A percentile compares a stretch with the other conserved stretches of the same genome.
phyloP scores from a whole-genome alignment of 2,888 invertebrate genomes.

The Prosapia bicincta region DNA sequence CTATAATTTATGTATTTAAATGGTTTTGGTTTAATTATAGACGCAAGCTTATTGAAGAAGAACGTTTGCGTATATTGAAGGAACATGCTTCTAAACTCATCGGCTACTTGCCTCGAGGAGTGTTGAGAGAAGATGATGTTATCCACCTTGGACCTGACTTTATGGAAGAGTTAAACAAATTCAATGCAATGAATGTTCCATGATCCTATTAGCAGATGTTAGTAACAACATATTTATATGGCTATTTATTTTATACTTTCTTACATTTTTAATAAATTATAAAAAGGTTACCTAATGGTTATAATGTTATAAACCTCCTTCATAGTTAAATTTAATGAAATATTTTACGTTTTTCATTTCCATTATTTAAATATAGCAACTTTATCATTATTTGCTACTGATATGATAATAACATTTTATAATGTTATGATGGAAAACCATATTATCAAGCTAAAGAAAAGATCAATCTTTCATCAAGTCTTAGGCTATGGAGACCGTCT shows the following conservation, averaged over 20 bases:
- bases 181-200: background rate
- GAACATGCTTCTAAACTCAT: constrained; percentile 56
- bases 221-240: background rate
- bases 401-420: too few species aligned
- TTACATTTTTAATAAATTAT: background rate
- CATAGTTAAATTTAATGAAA: too few species aligned
- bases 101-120: constrained; percentile 57
- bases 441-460: too few species aligned
- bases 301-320: too few species aligned
- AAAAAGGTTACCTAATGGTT: too few species aligned
- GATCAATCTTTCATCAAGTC: too few species aligned
- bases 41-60: constrained; percentile 52
- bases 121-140: constrained; percentile 50
- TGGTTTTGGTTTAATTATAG: too few species aligned
- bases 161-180: constrained; percentile 40
- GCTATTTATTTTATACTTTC: background rate
- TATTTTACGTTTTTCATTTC: too few species aligned
- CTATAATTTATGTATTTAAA: background rate
- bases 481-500: too few species aligned
- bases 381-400: too few species aligned
- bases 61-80: constrained; percentile 53
- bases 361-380: too few species aligned
- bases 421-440: too few species aligned
- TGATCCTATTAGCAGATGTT: background rate
- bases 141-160: constrained; percentile 50